Evolutionary conservation across 2,888 invertebrate species (phyloP).

Genomic region (Callimorpha dominula): DNA sequence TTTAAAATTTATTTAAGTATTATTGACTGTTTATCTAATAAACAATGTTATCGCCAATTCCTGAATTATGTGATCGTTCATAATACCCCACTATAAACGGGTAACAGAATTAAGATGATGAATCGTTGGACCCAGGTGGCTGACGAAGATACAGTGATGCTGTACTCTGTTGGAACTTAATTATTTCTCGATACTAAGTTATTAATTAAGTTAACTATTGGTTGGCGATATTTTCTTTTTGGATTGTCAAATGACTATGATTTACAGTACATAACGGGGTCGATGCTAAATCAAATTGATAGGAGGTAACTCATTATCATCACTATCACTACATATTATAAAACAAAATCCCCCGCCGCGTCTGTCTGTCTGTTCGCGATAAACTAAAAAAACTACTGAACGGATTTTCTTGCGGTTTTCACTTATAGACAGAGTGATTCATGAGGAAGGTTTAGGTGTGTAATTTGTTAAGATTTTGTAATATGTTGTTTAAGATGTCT

Average conservation of each 20-base stretch:
- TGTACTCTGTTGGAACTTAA: constrained; percentile 12
- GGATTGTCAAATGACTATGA: neutral
- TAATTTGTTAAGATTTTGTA: too few species aligned
- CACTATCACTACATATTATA: neutral
- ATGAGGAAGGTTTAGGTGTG: too few species aligned
- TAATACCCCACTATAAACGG: constrained; percentile 19
- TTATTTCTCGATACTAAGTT: constrained; percentile 11
- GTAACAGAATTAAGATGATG: constrained; percentile 43
- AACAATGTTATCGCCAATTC: constrained; percentile 20
- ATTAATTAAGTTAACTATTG: neutral
- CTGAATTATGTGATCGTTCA: constrained; percentile 37
- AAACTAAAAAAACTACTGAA: too few species aligned
- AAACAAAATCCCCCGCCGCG: too few species aligned
- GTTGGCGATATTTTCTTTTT: neutral
- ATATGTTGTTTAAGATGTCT: too few species aligned
- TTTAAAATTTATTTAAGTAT: neutral
- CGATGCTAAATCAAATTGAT: neutral
- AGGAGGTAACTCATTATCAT: too few species aligned
- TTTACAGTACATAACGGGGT: neutral
- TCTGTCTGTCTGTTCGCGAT: too few species aligned
- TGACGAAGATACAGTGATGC: neutral
- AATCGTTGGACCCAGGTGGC: constrained; percentile 34
- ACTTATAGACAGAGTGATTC: too few species aligned
- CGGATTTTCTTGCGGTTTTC: too few species aligned
- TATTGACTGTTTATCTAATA: neutral